These are phyloP conservation scores for Nomada goodeniana DNA, from an alignment of 2,888 invertebrate species.

Conservation along the genomic window DNA sequence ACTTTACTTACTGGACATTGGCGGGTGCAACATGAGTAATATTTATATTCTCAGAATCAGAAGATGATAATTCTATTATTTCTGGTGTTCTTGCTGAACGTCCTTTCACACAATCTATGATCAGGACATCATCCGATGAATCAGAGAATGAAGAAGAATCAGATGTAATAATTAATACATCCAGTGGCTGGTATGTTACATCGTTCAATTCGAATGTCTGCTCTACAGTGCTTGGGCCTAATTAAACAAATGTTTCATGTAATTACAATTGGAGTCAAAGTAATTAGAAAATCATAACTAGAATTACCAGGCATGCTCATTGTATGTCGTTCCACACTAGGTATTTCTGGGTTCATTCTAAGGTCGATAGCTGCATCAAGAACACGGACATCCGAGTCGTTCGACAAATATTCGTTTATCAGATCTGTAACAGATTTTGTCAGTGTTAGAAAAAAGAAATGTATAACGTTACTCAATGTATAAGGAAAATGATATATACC, in stretches of 20 bases:
- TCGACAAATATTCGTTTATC: slow-evolving; percentile 72
- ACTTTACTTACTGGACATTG: slow-evolving; percentile 52
- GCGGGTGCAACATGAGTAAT: slow-evolving; percentile 41
- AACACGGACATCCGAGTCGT: slow-evolving; percentile 77
- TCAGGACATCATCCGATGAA: slow-evolving; percentile 85
- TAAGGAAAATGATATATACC: slow-evolving; percentile 62
- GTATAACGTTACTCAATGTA: not conserved
- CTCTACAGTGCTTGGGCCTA: slow-evolving; percentile 77
- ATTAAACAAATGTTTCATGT: slow-evolving; percentile 2
- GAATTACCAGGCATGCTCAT: slow-evolving; percentile 74
- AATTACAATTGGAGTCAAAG: not conserved
- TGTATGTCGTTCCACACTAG: slow-evolving; percentile 69
- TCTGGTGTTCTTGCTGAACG: slow-evolving; percentile 89
- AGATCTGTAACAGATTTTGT: slow-evolving; percentile 63
- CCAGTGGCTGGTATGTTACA: slow-evolving; percentile 65
- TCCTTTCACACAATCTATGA: slow-evolving; percentile 89
- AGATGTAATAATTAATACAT: slow-evolving; percentile 77
- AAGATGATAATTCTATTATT: slow-evolving; percentile 87
- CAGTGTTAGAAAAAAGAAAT: not conserved
- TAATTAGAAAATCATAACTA: not conserved
- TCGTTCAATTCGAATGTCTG: slow-evolving; percentile 70
- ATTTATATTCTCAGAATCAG: slow-evolving; percentile 80
- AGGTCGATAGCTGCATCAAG: slow-evolving; percentile 73
- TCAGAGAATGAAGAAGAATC: slow-evolving; percentile 76
- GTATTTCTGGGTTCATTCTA: slow-evolving; percentile 64